phyloP scores from a whole-genome alignment of 2,888 invertebrate genomes.

The Apodemia mormo region DNA sequence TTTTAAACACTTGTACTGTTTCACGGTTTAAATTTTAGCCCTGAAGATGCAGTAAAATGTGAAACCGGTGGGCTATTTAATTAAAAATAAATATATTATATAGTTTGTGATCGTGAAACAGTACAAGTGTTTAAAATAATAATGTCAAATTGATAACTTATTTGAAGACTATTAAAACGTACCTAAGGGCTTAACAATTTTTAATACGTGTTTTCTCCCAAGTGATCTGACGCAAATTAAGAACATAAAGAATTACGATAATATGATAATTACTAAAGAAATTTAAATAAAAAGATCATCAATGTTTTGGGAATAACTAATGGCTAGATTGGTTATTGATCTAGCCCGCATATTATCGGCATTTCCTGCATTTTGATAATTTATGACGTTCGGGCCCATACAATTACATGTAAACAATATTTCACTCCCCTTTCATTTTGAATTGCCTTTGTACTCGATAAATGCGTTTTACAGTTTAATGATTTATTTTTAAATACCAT shows the following conservation, averaged over 20 bases:
- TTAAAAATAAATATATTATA: no score
- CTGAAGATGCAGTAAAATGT: no score
- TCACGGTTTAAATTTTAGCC: no score
- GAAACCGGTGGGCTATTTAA: no score
- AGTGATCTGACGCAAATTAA: background rate
- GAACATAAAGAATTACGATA: background rate
- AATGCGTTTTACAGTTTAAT: background rate
- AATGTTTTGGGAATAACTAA: background rate
- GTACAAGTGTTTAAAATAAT: no score
- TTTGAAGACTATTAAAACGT: no score
- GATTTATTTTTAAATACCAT: background rate
- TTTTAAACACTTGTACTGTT: no score
- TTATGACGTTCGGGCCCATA: constrained; percentile 37
- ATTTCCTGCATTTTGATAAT: constrained; percentile 50
- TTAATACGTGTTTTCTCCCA: no score
- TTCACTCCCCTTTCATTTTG: constrained; percentile 32
- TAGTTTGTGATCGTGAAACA: no score
- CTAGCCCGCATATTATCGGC: constrained; percentile 65
- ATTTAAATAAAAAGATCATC: background rate
- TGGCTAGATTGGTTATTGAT: background rate
- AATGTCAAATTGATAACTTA: no score
- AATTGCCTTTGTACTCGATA: background rate
- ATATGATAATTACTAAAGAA: background rate
- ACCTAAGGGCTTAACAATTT: no score
- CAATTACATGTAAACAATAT: background rate